phyloP scores from a whole-genome alignment of 2,888 invertebrate genomes.

The Sinopyrophorus schimmeli region DNA sequence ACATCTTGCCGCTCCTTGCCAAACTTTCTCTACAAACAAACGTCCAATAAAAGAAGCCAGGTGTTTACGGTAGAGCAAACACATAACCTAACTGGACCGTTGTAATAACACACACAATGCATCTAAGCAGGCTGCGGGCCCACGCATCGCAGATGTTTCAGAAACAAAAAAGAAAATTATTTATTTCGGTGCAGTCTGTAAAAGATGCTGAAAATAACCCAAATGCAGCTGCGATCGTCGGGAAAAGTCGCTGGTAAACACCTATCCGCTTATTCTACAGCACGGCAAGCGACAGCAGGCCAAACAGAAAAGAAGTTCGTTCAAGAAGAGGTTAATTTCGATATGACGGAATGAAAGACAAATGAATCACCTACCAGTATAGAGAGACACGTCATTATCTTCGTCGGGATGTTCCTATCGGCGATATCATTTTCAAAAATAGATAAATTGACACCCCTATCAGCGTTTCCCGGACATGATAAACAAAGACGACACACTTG shows the following conservation, averaged over 20 bases:
- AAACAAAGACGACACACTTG: constrained; percentile 93
- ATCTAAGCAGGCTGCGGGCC: constrained; percentile 38
- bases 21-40: constrained; percentile 51
- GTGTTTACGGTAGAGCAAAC: constrained; percentile 31
- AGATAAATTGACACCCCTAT: constrained; percentile 74
- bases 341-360: constrained; percentile 28
- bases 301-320: constrained; percentile 24
- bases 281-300: constrained; percentile 14
- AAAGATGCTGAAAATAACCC: constrained; percentile 42
- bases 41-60: constrained; percentile 32
- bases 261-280: constrained; percentile 5
- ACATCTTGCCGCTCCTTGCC: constrained; percentile 48
- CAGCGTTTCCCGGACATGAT: constrained; percentile 66
- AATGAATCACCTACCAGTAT: constrained; percentile 70
- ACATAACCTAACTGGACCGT: constrained; percentile 42
- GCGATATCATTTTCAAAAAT: constrained; percentile 76
- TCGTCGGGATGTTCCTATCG: constrained; percentile 61
- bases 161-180: constrained; percentile 47
- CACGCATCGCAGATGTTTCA: constrained; percentile 48
- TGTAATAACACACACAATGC: constrained; percentile 50
- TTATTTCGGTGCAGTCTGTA: constrained; percentile 48
- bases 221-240: constrained; percentile 43
- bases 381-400: constrained; percentile 77
- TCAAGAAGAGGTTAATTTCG: constrained; percentile 39
- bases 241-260: constrained; percentile 17